Percentiles rank a stretch among this genome's conserved stretches.
phyloP scores from a whole-genome alignment of 2,888 invertebrate genomes.

The Epistrophe eligans region DNA sequence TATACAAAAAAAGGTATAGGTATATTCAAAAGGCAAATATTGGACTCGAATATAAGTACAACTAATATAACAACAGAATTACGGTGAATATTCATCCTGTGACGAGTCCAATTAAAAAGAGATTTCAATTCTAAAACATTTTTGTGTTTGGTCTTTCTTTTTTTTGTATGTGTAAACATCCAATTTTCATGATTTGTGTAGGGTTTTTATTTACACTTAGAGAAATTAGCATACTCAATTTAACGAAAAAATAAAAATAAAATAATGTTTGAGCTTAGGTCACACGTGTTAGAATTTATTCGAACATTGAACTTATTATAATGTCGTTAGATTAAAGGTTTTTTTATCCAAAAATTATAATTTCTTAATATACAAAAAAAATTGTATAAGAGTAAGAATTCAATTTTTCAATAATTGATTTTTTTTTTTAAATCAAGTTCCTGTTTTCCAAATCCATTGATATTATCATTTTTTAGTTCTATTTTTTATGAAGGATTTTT shows the following conservation, averaged over 20 bases:
- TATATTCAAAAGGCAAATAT: constrained; percentile 31
- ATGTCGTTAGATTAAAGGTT: too few species aligned
- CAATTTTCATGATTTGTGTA: constrained; percentile 8
- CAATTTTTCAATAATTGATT: too few species aligned
- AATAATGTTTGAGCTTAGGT: not conserved
- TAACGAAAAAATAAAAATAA: too few species aligned
- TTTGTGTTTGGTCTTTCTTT: not conserved
- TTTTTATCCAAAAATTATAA: too few species aligned
- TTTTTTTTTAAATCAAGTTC: too few species aligned
- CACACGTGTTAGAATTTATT: too few species aligned
- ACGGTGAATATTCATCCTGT: constrained; percentile 49
- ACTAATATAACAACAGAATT: constrained; percentile 52
- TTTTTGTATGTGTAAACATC: constrained; percentile 16
- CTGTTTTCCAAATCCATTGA: too few species aligned
- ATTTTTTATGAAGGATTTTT: too few species aligned
- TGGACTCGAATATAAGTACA: constrained; percentile 44
- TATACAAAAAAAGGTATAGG: constrained; percentile 1
- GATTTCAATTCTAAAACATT: constrained; percentile 59
- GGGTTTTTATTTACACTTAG: not conserved
- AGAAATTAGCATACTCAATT: not conserved
- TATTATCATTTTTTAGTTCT: too few species aligned
- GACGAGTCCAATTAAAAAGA: constrained; percentile 73
- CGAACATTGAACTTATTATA: too few species aligned
- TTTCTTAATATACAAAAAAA: too few species aligned
- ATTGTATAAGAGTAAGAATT: too few species aligned